These are phyloP conservation scores for Diplodus puntazzo DNA, from an alignment of 2,797 vertebrate species.

Conservation along the genomic window DNA sequence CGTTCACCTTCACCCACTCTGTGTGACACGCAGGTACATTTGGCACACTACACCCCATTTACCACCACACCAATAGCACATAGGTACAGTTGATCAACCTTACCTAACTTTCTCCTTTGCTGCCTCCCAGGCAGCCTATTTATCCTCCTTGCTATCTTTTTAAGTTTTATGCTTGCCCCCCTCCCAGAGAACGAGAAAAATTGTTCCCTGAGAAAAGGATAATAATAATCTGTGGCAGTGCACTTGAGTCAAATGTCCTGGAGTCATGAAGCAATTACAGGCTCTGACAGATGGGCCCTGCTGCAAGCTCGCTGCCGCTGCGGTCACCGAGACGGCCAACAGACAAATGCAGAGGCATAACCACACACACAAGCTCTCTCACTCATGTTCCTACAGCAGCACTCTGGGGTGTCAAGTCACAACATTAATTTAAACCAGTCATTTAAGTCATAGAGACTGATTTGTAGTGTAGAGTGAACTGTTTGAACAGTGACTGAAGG, in stretches of 20 bases:
- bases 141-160: slow-evolving; percentile 73
- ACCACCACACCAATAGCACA: slow-evolving; percentile 57
- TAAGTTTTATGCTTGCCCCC: slow-evolving; percentile 68
- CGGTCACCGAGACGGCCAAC: slow-evolving; percentile 77
- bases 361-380: slow-evolving; percentile 65
- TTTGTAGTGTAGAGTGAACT: slow-evolving; percentile 57
- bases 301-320: slow-evolving; percentile 73
- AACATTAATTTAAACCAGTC: slow-evolving; percentile 78
- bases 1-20: slow-evolving; percentile 50
- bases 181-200: slow-evolving; percentile 75
- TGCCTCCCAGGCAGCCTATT: slow-evolving; percentile 69
- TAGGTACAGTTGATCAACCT: slow-evolving; percentile 67
- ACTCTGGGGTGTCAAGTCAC: slow-evolving; percentile 76
- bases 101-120: slow-evolving; percentile 66
- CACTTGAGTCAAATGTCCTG: slow-evolving; percentile 85
- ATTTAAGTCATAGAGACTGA: slow-evolving; percentile 74
- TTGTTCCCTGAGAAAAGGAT: slow-evolving; percentile 81
- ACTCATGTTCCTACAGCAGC: slow-evolving; percentile 68
- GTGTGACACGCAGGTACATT: slow-evolving; percentile 56
- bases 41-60: slow-evolving; percentile 60
- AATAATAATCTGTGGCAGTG: slow-evolving; percentile 86
- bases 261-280: slow-evolving; percentile 87
- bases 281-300: slow-evolving; percentile 84
- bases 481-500: slow-evolving; percentile 63
- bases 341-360: slow-evolving; percentile 74